Conservation (phyloP, 2,797 vertebrate species). For the Enteromius mattozi region DNA sequence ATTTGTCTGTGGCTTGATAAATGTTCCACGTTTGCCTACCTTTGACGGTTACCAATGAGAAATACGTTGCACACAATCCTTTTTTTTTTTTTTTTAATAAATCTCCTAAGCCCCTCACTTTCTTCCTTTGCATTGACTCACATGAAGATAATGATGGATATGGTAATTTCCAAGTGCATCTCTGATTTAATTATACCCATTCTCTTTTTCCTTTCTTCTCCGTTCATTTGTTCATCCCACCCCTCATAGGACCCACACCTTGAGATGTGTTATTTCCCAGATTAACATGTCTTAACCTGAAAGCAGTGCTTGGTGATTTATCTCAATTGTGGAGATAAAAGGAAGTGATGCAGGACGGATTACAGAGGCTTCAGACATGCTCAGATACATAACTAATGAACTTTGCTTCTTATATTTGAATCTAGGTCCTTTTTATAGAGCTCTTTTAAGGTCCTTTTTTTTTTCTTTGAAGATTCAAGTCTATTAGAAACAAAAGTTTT, state of each 20-base stretch:
- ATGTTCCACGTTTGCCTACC: constrained; percentile 73
- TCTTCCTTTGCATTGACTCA: constrained; percentile 63
- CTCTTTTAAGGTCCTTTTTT: not conserved
- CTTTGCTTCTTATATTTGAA: constrained; percentile 53
- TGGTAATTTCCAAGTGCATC: constrained; percentile 72
- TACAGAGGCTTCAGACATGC: constrained; percentile 68
- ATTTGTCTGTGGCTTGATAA: constrained; percentile 79
- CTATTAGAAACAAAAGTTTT: constrained; percentile 16
- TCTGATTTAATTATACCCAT: constrained; percentile 68
- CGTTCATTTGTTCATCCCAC: constrained; percentile 50
- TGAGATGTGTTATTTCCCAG: constrained; percentile 58
- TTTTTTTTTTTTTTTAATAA: constrained; percentile 60
- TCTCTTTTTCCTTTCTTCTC: constrained; percentile 45
- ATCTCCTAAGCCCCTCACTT: constrained; percentile 63
- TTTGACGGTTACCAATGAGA: constrained; percentile 72
- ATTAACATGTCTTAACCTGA: constrained; percentile 60
- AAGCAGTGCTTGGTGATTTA: constrained; percentile 57
- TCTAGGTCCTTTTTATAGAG: constrained; percentile 23
- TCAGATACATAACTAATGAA: constrained; percentile 68
- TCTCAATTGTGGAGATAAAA: constrained; percentile 61
- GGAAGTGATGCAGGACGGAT: constrained; percentile 45
- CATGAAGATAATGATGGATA: constrained; percentile 71
- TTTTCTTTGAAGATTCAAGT: not conserved
- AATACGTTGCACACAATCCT: constrained; percentile 63
- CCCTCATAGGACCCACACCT: constrained; percentile 37